phyloP scores from a whole-genome alignment of 2,888 invertebrate genomes.

The Anoplius nigerrimus region DNA sequence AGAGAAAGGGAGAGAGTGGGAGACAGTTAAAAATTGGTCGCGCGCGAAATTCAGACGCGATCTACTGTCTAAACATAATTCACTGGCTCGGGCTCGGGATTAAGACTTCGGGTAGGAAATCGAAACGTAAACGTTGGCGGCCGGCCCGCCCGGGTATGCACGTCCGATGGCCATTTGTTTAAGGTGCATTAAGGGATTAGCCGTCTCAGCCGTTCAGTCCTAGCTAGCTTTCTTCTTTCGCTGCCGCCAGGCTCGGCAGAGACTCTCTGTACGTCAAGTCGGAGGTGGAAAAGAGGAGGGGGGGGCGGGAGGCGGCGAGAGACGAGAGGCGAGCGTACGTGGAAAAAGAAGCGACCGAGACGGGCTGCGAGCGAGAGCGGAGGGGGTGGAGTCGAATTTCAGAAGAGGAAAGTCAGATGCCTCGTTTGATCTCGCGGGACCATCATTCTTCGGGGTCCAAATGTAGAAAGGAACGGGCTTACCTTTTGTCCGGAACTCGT shows the following conservation, averaged over 20 bases:
- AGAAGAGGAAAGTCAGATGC: slow-evolving; percentile 2
- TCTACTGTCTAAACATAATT: neutral
- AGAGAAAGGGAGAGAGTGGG: too few relatives aligned
- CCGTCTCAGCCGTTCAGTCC: neutral
- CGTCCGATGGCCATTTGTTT: slow-evolving; percentile 9
- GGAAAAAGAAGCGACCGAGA: neutral
- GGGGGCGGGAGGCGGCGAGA: neutral
- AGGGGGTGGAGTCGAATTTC: slow-evolving; percentile 3
- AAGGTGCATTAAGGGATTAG: slow-evolving; percentile 11
- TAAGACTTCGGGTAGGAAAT: slow-evolving; percentile 6
- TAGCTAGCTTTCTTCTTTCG: neutral
- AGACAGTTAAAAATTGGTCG: neutral
- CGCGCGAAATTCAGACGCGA: too few relatives aligned
- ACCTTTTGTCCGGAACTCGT: too few relatives aligned
- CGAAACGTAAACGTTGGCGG: neutral
- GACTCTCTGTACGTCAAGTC: too few relatives aligned
- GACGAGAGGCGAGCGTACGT: neutral
- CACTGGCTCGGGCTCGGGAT: neutral
- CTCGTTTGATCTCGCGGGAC: slow-evolving; percentile 2
- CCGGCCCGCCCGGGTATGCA: slow-evolving; percentile 3
- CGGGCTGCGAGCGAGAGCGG: neutral
- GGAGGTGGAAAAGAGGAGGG: too few relatives aligned
- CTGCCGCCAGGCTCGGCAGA: too few relatives aligned
- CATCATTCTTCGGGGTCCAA: too few relatives aligned
- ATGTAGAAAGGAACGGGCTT: too few relatives aligned